A percentile compares a stretch with the other conserved stretches of the same genome.
Evolutionary conservation across 1,140 invertebrate genomes (phyloP).

Genomic region (Tetraneura akinire): DNA sequence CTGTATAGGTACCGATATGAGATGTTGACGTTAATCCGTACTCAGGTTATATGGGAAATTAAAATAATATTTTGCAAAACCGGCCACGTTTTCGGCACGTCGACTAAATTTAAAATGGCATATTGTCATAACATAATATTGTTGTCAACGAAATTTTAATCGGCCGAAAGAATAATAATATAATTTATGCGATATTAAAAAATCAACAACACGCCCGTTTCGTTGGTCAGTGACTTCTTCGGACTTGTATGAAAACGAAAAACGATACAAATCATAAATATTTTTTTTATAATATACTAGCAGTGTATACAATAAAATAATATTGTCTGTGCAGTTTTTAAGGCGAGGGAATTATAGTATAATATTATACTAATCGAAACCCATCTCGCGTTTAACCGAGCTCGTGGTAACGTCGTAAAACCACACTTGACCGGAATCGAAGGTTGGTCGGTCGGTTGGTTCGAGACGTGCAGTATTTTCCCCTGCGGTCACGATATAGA

Average conservation of each 20-base stretch:
- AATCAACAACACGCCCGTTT: slow-evolving; percentile 10
- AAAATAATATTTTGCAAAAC: too few relatives aligned
- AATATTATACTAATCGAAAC: neutral
- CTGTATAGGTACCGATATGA: too few relatives aligned
- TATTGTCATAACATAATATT: neutral
- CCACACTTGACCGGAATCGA: slow-evolving; percentile 20
- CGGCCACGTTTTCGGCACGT: neutral
- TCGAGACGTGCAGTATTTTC: neutral
- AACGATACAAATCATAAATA: slow-evolving; percentile 4
- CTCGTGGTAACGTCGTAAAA: neutral
- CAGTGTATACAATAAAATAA: too few relatives aligned
- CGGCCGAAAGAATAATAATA: neutral
- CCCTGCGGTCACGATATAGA: neutral
- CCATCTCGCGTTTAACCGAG: neutral
- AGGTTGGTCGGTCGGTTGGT: neutral
- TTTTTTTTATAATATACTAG: too few relatives aligned
- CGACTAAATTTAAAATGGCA: neutral
- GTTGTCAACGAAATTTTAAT: neutral
- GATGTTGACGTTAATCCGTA: too few relatives aligned
- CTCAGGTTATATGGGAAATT: too few relatives aligned
- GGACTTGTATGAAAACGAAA: neutral
- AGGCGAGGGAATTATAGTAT: neutral
- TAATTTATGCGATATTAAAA: neutral
- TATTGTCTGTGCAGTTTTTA: too few relatives aligned
- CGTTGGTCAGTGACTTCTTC: slow-evolving; percentile 22